A percentile compares a stretch with the other conserved stretches of the same genome.
These are phyloP conservation scores for Cephus sareptanus DNA, from an alignment of 2,888 invertebrate genomes.

Conservation along the genomic window DNA sequence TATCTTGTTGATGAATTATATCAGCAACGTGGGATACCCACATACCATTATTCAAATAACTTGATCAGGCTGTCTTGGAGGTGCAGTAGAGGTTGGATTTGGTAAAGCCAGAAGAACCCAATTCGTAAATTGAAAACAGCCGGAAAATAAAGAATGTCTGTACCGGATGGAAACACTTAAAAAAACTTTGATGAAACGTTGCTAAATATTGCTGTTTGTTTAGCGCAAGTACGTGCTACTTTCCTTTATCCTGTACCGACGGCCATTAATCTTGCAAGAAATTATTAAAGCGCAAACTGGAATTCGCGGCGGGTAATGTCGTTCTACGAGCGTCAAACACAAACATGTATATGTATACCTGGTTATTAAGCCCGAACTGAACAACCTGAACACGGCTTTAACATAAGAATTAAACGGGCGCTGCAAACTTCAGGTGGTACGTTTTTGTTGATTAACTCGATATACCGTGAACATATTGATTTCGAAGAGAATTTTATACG, in stretches of 20 bases:
- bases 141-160: neutral
- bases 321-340: neutral
- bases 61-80: neutral
- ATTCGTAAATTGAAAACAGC: neutral
- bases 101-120: neutral
- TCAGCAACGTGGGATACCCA: neutral
- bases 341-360: neutral
- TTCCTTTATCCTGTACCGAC: neutral
- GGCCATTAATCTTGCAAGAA: neutral
- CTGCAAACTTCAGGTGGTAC: neutral
- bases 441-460: neutral
- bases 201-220: neutral
- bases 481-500: neutral
- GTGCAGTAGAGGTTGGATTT: neutral
- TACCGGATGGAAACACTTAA: neutral
- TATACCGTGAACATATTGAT: neutral
- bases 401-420: neutral
- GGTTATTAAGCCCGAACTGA: neutral
- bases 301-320: neutral
- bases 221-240: neutral
- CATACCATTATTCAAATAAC: neutral
- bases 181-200: neutral
- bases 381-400: neutral
- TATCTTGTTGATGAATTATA: neutral
- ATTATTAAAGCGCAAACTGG: neutral